Percentiles rank a stretch among this genome's conserved stretches.
Evolutionary conservation across 2,888 invertebrate genomes (phyloP).

Genomic region (Nipponacmea schrenckii): DNA sequence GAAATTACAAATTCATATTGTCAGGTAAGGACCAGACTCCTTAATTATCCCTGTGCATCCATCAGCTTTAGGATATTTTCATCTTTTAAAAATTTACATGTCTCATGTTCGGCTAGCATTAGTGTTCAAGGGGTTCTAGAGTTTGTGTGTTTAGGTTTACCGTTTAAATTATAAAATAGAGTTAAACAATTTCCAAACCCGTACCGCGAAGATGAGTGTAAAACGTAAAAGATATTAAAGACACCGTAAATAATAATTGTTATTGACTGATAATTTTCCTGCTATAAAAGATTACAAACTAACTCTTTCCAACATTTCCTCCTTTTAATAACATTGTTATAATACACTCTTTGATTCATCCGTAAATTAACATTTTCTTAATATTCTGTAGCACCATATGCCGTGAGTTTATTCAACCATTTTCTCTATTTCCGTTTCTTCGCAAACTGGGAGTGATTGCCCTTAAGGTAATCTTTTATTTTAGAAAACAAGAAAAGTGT

Average conservation of each 20-base stretch:
- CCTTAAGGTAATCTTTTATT: slow-evolving; percentile 6
- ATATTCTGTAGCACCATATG: not conserved
- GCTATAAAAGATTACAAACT: not conserved
- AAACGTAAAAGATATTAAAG: too few relatives aligned
- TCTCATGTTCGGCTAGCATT: too few relatives aligned
- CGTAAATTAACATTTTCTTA: not conserved
- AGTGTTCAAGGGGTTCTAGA: too few relatives aligned
- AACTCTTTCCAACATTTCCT: not conserved
- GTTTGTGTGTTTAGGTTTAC: too few relatives aligned
- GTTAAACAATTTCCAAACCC: too few relatives aligned
- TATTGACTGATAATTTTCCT: not conserved
- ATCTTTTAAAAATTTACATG: too few relatives aligned
- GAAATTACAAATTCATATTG: too few relatives aligned
- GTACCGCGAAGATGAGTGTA: too few relatives aligned
- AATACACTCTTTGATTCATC: not conserved
- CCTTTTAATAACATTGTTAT: not conserved
- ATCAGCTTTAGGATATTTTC: too few relatives aligned
- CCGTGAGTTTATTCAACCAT: not conserved
- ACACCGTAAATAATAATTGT: not conserved
- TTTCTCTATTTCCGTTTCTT: not conserved
- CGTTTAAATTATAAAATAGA: too few relatives aligned
- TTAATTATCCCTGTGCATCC: too few relatives aligned
- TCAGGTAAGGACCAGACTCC: too few relatives aligned
- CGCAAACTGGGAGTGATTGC: not conserved
- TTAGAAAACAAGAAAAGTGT: not conserved